Evolutionary conservation across 2,888 invertebrate genomes (phyloP), one percentile per base, ranked within the genome.

Genomic region (Dryococelus australis): DNA sequence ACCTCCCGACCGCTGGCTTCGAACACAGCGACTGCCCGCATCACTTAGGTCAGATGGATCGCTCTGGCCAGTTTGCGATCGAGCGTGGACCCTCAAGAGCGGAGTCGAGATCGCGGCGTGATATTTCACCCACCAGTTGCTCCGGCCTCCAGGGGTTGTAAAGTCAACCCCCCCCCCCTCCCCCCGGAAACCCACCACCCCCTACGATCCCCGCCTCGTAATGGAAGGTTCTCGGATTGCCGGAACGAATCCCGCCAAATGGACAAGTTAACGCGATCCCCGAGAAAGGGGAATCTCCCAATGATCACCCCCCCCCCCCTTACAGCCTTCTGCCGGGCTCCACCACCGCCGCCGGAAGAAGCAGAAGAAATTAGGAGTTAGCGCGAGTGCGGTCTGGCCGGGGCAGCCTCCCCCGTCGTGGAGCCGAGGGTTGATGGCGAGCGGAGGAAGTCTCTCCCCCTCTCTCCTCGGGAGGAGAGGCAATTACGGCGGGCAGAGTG

Each of bases 61-160:
- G 51, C 65, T 10, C 20, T 2, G 65, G 6, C 0, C 65, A 24
- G 65, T 16, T 24, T 20, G n/a, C 24, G 65, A 65, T 51, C 8
- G 51, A 65, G 24, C n/a, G 8, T 65, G 47, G 47, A 47, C 51
- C 65, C 65, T 10, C 65, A 65, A 16, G 65, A n/a, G n/a, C 20
- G 65, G 65, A 47, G 47, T 47, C 47, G 65, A 65, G 65, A 20
- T 10, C 65, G 65, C 65, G 24, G 65, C n/a, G 65, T 65, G 65
- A 65, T 65, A 65, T 65, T 65, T 65, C 65, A 65, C 65, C 65
- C 65, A 65, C 65, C 65, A 65, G 65, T 65, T 65, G 65, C 65
- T 65, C 65, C 24, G 24, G 47, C 47, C 47, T 16, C 8, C 8
- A 20, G 24, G 65, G 65, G 65, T 24, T 24, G 65, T 24, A 24